These are phyloP conservation scores for Hirtodrosophila histrioides DNA, from an alignment of 2,888 invertebrate genomes.

Conservation along the genomic window DNA sequence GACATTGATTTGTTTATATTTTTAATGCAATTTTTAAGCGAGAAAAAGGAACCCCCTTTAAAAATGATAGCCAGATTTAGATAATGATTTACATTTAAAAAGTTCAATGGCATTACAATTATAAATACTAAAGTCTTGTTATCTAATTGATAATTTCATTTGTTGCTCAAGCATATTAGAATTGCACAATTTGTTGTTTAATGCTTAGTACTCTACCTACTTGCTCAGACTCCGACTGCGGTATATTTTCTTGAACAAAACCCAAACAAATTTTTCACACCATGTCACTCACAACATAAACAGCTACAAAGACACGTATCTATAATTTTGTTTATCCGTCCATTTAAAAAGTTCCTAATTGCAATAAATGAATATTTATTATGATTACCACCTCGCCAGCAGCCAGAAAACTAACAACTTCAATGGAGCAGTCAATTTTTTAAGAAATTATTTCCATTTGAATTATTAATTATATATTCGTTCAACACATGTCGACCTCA, in stretches of 20 bases:
- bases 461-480: conserved; percentile 2
- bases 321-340: conserved; percentile 82
- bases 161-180: conserved; percentile 66
- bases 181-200: conserved; percentile 45
- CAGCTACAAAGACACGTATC: conserved; percentile 27
- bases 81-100: conserved; percentile 1
- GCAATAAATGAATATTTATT: conserved; percentile 74
- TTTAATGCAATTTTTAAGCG: conserved; percentile 23
- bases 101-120: conserved; percentile 21
- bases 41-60: conserved; percentile 16
- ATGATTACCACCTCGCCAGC: conserved; percentile 46
- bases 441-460: conserved; percentile 34
- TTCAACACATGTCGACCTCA: conserved; percentile 30
- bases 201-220: conserved; percentile 15
- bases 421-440: conserved; percentile 60
- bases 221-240: conserved; percentile 16
- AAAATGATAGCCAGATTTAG: conserved; percentile 14
- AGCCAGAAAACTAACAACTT: conserved; percentile 42
- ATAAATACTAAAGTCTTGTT: conserved; percentile 37
- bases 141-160: conserved; percentile 53
- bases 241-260: conserved; percentile 4
- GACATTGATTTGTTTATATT: conserved; percentile 28
- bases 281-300: conserved; percentile 6
- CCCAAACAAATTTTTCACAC: conserved; percentile 9
- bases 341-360: conserved; percentile 81